phyloP scores from a whole-genome alignment of 2,888 invertebrate genomes.

The Lathronympha strigana region DNA sequence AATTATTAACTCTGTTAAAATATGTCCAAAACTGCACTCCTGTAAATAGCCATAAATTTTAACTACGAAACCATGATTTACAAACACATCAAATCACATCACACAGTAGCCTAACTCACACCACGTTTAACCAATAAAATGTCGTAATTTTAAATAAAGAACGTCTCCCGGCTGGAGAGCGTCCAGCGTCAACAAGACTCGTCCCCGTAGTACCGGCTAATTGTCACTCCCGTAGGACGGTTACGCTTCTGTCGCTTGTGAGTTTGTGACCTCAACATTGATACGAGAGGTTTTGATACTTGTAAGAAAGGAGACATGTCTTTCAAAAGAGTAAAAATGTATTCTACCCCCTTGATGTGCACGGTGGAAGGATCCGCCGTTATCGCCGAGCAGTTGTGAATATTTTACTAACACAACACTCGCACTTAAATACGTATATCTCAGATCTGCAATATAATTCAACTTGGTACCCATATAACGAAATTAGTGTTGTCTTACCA shows the following conservation, averaged over 20 bases:
- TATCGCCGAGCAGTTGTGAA: too few species aligned
- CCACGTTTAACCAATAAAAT: constrained; percentile 3
- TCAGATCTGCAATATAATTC: too few species aligned
- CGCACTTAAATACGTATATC: too few species aligned
- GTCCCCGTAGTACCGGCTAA: constrained; percentile 50
- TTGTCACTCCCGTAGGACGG: constrained; percentile 63
- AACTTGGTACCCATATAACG: too few species aligned
- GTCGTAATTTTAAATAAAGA: neutral
- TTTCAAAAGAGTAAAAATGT: neutral
- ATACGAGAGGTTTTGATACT: constrained; percentile 47
- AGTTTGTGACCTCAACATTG: constrained; percentile 29
- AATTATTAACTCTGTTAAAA: too few species aligned
- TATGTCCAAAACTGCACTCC: too few species aligned
- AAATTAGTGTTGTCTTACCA: too few species aligned
- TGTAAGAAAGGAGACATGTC: constrained; percentile 32
- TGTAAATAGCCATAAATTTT: neutral
- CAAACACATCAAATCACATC: constrained; percentile 3
- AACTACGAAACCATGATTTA: neutral
- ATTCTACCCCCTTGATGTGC: too few species aligned
- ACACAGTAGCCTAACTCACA: constrained; percentile 11
- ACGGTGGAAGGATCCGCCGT: too few species aligned
- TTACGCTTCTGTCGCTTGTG: constrained; percentile 36
- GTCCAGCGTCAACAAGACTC: constrained; percentile 31
- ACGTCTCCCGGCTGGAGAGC: constrained; percentile 28
- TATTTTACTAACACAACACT: too few species aligned